These are phyloP conservation scores for Thymelicus lineola DNA, from an alignment of 2,888 invertebrate species.

Conservation along the genomic window DNA sequence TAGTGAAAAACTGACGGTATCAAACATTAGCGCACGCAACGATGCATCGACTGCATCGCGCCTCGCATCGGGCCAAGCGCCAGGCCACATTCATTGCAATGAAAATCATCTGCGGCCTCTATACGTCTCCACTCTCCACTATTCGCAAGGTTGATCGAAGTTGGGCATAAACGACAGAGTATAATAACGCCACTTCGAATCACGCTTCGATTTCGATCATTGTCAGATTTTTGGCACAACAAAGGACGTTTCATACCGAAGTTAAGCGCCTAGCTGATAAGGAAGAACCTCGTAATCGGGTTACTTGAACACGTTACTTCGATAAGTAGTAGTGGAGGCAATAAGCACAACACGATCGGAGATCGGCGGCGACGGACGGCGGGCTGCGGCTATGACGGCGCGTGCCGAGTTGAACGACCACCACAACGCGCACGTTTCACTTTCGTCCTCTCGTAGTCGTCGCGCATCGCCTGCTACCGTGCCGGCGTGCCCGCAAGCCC, in stretches of 20 bases:
- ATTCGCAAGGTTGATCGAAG: too few relatives aligned
- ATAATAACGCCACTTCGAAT: too few relatives aligned
- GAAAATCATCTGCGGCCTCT: slow-evolving; percentile 43
- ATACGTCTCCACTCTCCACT: too few relatives aligned
- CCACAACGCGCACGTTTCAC: slow-evolving; percentile 75
- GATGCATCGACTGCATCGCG: background rate
- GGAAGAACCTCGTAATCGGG: too few relatives aligned
- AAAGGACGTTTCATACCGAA: too few relatives aligned
- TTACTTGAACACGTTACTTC: too few relatives aligned
- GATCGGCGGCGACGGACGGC: slow-evolving; percentile 54
- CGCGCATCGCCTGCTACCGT: slow-evolving; percentile 59
- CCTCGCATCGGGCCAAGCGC: slow-evolving; percentile 26
- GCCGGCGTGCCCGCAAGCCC: slow-evolving; percentile 28
- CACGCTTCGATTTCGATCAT: too few relatives aligned
- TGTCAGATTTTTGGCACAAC: too few relatives aligned
- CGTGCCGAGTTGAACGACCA: slow-evolving; percentile 85
- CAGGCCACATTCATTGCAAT: slow-evolving; percentile 47
- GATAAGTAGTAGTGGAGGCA: too few relatives aligned
- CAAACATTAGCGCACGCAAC: slow-evolving; percentile 14
- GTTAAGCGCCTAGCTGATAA: too few relatives aligned
- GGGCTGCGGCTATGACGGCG: slow-evolving; percentile 59
- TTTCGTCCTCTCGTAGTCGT: slow-evolving; percentile 58
- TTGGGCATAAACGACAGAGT: too few relatives aligned
- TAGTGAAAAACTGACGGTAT: slow-evolving; percentile 28
- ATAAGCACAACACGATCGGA: slow-evolving; percentile 61